Evolutionary conservation across 2,888 invertebrate species (phyloP), one percentile per base, ranked within the genome.

Genomic region (Pristionchus arcanus): DNA sequence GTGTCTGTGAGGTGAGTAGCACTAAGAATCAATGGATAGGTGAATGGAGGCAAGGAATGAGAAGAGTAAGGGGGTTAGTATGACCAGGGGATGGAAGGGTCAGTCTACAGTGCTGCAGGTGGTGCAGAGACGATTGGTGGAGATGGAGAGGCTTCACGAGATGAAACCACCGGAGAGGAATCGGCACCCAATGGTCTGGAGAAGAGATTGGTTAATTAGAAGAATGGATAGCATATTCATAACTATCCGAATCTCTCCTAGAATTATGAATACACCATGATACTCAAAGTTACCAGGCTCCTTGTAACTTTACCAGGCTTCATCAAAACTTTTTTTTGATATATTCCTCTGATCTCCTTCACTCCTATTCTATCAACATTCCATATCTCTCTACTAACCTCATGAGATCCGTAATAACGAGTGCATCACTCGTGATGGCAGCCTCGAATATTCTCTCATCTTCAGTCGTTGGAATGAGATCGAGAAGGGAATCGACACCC

Each of bases 401-500:
- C 81, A 85, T 59, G 55, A 85, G 31, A 85, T 85, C 84, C 84
- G 59, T 59, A 59, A 85, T 85, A 21, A 59, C 59, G 59, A 85
- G 55, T 59, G 55, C 42, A 68, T 88, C 87, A 21, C 49, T 49
- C 3, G 55, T 28, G 34, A 34, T 34, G 31, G 87, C 74, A 34
- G 55, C 85, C 7, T 85, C 85, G 59, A 85, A 85, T 59, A 31
- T 59, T 37, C 59, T 81, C 81, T 81, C 81, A 7, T 87, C 87
- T 15, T 88, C 89, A 81, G 71, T 81, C 16, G 49, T 21, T 13
- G 89, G 89, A 81, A 81, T 81, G 63, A 1, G 92, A 90, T 59
- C 91, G n/a, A 93, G 86, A 49, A 93, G 92, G 37, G 91, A 92
- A 81, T 94, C 93, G 66, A 94, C 91, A 34, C 94, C 94, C 34